Evolutionary conservation across 2,888 invertebrate genomes (phyloP), one percentile per base, ranked within the genome.

Genomic region (Venustoraphidia nigricollis): DNA sequence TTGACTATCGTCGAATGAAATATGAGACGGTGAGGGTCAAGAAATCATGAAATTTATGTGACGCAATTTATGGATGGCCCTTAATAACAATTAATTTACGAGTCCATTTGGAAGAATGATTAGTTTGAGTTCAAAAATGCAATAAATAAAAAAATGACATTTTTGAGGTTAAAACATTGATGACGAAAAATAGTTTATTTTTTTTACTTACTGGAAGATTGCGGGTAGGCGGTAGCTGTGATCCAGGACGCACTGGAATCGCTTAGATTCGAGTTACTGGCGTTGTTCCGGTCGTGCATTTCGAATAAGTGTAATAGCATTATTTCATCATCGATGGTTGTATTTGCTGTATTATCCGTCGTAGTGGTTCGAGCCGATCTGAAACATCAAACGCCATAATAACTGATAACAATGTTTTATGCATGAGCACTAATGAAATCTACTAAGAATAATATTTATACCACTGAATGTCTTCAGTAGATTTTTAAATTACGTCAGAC

Each of bases 291-390:
- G 51, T 69, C 66, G 51, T 68, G 68, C 58, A 68, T 65, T 53
- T 73, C 72, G 50, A 77, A 69, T 43, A 79, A 61, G 52, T 75
- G 75, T 47, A 78, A 62, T 44, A 81, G 59, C 68, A 77, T 73
- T 40, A 79, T 68, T 57, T 78, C 76, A 48, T 75, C 72, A 51
- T 73, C 71, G 34, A 72, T 59, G 13, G 59, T 46, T 10, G 27
- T 27, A 27, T 27, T 27, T 27, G 27, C 27, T 6, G 27, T 27
- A 27, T 27, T 27, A 6, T 27, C 27, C 6, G 27, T 6, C 27
- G 27, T 27, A 27, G 27, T 27, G 5, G 27, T 6, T 27, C 27
- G 27, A 6, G 27, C 6, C 6, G 27, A 27, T 27, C 27, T 27
- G 27, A 27, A 27, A 27, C 27, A 27, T 27, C 6, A 27, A 27